Evolutionary conservation across 2,888 invertebrate genomes (phyloP).

Genomic region (Rhingia rostrata): DNA sequence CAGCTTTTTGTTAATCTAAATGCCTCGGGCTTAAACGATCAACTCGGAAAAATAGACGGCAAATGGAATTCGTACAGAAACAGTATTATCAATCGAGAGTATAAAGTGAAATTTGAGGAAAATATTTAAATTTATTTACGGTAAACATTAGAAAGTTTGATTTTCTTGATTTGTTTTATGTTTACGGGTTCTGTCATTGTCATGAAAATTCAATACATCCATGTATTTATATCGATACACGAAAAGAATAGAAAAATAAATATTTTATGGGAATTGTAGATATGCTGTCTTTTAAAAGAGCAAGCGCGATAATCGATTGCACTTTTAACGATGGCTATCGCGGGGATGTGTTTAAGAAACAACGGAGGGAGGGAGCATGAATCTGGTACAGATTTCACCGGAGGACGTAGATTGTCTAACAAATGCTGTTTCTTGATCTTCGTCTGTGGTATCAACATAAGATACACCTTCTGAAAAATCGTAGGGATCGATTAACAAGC

Average conservation of each 20-base stretch:
- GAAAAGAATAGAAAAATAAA: neutral
- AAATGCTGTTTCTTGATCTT: too few species aligned
- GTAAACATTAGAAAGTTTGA: constrained; percentile 64
- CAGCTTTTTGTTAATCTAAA: constrained; percentile 68
- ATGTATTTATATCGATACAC: neutral
- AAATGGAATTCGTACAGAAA: constrained; percentile 31
- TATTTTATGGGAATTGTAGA: neutral
- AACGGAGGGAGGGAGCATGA: too few species aligned
- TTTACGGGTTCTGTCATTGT: constrained; percentile 30
- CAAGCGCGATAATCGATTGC: neutral
- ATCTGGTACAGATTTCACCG: too few species aligned
- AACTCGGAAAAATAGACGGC: constrained; percentile 17
- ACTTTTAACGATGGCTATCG: neutral
- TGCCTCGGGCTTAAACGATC: constrained; percentile 50
- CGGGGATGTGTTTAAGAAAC: neutral
- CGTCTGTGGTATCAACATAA: too few species aligned
- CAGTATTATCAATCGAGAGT: constrained; percentile 39
- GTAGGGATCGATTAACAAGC: too few species aligned
- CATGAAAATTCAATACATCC: neutral
- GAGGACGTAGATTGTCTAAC: too few species aligned
- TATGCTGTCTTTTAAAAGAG: too few species aligned
- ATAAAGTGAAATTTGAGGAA: constrained; percentile 59
- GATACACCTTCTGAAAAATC: too few species aligned
- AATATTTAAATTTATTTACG: constrained; percentile 52
- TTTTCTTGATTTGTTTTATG: constrained; percentile 1